Evolutionary conservation across 2,888 invertebrate genomes (phyloP), one percentile per base, ranked within the genome.

Genomic region (Hypomecis punctinalis): DNA sequence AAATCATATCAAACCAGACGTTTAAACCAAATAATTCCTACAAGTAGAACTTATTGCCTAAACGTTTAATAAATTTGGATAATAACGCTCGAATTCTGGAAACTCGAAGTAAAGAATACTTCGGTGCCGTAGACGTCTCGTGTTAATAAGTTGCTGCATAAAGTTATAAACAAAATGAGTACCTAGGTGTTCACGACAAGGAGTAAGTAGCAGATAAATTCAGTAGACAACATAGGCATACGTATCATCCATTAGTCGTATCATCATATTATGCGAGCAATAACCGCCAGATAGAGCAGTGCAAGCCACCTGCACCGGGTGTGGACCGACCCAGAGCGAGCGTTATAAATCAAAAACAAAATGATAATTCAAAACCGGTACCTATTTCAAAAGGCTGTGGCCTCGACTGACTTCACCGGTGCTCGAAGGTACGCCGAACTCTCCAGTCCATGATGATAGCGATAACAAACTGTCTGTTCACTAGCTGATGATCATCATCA

Each of bases 351-450:
- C 89, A 90, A 91, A 90, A 91, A 91, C 86, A 89, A 90, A 90
- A 91, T 89, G 86, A 91, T 90, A 90, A 90, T 85, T 83, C 84
- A 90, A 91, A 93, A 93, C 92, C 91, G 91, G 92, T 93, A 92
- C 92, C 90, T 91, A 86, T 87, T 90, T 89, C 78, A 90, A 91
- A 91, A 89, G 86, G 78, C 84, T 85, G 81, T 84, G 87, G 85
- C 88, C 88, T 90, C 88, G 88, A 83, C 84, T 56, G 82, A 84
- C 87, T 90, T 90, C 89, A 89, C 82, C 86, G 85, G 81, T 76
- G 83, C 74, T 81, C 79, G 79, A 79, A 78, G 74, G 79, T 78
- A 81, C 79, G 82, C 80, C 86, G 87, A 73, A 86, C 85, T 82
- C 84, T 85, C 84, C 88, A 88, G 74, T 87, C 88, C 91, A 92